Base-by-base conservation (phyloP, 2,113 vertebrate species). In the Lepisosteus oculatus region DNA sequence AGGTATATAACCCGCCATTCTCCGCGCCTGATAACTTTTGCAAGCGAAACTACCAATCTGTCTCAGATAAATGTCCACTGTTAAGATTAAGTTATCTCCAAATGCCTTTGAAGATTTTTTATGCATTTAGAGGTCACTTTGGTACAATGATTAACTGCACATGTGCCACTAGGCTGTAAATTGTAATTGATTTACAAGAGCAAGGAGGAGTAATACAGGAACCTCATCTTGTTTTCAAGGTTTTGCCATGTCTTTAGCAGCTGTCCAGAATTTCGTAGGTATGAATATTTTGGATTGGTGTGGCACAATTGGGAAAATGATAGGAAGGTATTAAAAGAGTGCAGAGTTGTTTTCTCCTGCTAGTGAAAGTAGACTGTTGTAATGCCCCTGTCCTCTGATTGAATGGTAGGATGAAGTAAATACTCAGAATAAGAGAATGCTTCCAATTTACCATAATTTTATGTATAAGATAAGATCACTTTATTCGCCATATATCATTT, bases 121-220 rank as follows among this genome's bases (percentile, higher is more conserved):
- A 69, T 73, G 66, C 43, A 57, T 83, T 76, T 74, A 76, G 68
- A 55, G 63, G 68, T 69, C 80, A 57, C 83, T 83, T 83, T 73
- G 75, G 71, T 15, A 81, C 72, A 47, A 71, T 74, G 81, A 77
- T 76, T 85, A 81, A 84, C 77, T 69, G 71, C 72, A 75, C 47
- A 72, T 73, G 67, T 70, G 56, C 70, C 15, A 5, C 45, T 67
- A 11, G 15, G 11, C 43, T 84, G 76, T 71, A 77, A 79, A 67
- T n/a, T 43, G 81, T 85, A 75, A 85, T 83, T 82, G 74, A 85
- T 83, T 82, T 79, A 83, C 77, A 59, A 71, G 57, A 43, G 42
- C 44, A 41, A 13, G 41, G 43, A 11, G 51, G 62, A 55, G 17
- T 8, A 55, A 15, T n/a, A 55, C n/a, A 54, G 55, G 64, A 55